These are phyloP conservation scores for Dynastes maya DNA, from an alignment of 2,888 invertebrate genomes.

Conservation along the genomic window DNA sequence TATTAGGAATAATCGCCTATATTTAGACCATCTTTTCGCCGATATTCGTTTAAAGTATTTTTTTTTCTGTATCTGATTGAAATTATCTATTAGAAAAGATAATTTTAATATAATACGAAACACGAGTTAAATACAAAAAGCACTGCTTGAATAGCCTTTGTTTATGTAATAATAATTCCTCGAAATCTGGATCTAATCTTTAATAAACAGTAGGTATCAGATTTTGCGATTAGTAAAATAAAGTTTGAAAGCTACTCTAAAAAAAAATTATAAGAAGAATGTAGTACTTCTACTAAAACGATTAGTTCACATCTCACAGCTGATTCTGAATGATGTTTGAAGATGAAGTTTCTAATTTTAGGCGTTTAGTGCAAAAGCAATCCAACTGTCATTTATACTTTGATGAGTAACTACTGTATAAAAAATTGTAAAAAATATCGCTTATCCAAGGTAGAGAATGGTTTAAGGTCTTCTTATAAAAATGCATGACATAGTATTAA, in stretches of 20 bases:
- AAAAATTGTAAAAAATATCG: too few relatives aligned
- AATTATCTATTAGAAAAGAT: background rate
- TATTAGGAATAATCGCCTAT: background rate
- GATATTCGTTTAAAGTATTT: background rate
- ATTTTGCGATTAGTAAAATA: conserved; percentile 18
- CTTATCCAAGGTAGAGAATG: too few relatives aligned
- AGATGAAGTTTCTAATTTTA: background rate
- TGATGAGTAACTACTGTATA: too few relatives aligned
- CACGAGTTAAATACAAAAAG: conserved; percentile 1
- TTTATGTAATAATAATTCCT: conserved; percentile 35
- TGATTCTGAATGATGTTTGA: background rate
- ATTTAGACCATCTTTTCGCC: conserved; percentile 1
- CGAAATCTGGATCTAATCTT: conserved; percentile 28
- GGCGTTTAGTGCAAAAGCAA: too few relatives aligned
- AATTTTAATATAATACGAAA: conserved; percentile 27
- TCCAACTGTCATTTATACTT: too few relatives aligned
- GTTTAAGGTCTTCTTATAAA: too few relatives aligned
- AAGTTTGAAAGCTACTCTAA: background rate
- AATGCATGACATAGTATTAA: too few relatives aligned
- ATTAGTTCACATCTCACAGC: background rate
- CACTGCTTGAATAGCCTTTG: conserved; percentile 9
- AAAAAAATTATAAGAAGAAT: background rate
- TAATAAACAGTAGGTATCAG: conserved; percentile 14
- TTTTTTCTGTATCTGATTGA: conserved; percentile 1
- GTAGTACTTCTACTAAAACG: background rate